These are phyloP conservation scores for Pachyrhynchus sulphureomaculatus DNA, from an alignment of 1,140 invertebrate species.

Conservation along the genomic window DNA sequence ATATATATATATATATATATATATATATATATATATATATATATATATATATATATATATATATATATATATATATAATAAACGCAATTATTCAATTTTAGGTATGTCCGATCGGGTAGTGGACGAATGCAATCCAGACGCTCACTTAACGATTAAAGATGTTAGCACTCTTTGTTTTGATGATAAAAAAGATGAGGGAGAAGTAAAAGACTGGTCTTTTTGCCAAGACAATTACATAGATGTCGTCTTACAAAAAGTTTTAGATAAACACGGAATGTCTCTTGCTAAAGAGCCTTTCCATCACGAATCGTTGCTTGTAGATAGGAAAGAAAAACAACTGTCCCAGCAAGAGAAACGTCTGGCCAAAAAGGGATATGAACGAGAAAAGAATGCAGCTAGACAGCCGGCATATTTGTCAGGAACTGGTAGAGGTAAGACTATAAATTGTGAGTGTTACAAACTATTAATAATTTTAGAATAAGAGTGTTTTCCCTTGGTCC, in stretches of 20 bases:
- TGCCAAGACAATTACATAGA: slow-evolving; percentile 77
- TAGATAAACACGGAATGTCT: slow-evolving; percentile 66
- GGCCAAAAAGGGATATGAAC: slow-evolving; percentile 90
- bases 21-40: no score
- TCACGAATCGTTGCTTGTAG: slow-evolving; percentile 94
- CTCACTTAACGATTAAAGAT: slow-evolving; percentile 91
- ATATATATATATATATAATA: no score
- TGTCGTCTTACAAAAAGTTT: slow-evolving; percentile 71
- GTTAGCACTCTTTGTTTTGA: slow-evolving; percentile 92
- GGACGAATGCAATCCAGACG: slow-evolving; percentile 96
- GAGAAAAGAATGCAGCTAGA: slow-evolving; percentile 86
- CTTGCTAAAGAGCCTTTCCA: slow-evolving; percentile 91
- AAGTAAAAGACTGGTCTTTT: slow-evolving; percentile 69
- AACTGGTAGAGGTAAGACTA: slow-evolving; percentile 52
- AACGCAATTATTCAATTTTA: no score
- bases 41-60: no score
- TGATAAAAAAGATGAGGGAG: slow-evolving; percentile 76
- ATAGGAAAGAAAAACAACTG: slow-evolving; percentile 93
- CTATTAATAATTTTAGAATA: no score
- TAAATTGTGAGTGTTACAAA: no score
- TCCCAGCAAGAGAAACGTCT: slow-evolving; percentile 92
- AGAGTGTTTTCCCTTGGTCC: no score
- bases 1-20: no score
- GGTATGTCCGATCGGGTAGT: slow-evolving; percentile 94
- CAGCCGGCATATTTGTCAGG: slow-evolving; percentile 61